Conservation (phyloP, 2,888 invertebrate genomes). For the Tyria jacobaeae region DNA sequence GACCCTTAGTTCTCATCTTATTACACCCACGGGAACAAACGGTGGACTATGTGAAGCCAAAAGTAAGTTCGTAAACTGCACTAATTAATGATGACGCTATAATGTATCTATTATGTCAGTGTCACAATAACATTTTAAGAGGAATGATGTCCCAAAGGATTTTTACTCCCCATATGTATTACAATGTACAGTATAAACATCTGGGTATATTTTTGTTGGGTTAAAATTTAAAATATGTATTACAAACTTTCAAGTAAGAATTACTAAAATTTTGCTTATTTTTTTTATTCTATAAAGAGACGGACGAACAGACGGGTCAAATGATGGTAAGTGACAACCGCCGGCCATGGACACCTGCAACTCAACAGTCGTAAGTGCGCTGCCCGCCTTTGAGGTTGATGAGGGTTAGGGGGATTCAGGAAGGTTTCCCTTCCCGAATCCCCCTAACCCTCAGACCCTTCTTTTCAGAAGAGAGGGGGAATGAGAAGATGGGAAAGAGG, state of each 20-base stretch:
- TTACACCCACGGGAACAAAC: slow-evolving; percentile 23
- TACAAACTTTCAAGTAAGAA: neutral
- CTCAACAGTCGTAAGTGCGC: too few species aligned
- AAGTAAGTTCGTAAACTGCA: slow-evolving; percentile 11
- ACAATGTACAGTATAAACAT: slow-evolving; percentile 6
- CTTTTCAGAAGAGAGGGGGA: too few species aligned
- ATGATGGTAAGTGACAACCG: too few species aligned
- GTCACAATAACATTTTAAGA: slow-evolving; percentile 14
- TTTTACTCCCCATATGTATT: slow-evolving; percentile 5
- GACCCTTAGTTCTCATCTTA: slow-evolving; percentile 28
- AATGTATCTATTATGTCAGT: slow-evolving; percentile 16
- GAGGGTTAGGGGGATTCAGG: too few species aligned
- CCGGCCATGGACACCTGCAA: too few species aligned
- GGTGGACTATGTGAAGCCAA: slow-evolving; percentile 11
- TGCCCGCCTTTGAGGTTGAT: too few species aligned
- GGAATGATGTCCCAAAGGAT: slow-evolving; percentile 13
- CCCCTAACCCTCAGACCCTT: too few species aligned
- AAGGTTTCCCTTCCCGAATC: too few species aligned
- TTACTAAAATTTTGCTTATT: too few species aligned
- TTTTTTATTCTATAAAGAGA: too few species aligned
- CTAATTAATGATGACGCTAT: slow-evolving; percentile 25
- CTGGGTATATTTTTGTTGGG: slow-evolving; percentile 1
- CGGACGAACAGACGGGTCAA: too few species aligned
- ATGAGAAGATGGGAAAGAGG: too few species aligned
- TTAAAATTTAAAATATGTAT: neutral